Base-by-base conservation (phyloP, 1,140 invertebrate genomes). In the Leptinotarsa undecemlineata region DNA sequence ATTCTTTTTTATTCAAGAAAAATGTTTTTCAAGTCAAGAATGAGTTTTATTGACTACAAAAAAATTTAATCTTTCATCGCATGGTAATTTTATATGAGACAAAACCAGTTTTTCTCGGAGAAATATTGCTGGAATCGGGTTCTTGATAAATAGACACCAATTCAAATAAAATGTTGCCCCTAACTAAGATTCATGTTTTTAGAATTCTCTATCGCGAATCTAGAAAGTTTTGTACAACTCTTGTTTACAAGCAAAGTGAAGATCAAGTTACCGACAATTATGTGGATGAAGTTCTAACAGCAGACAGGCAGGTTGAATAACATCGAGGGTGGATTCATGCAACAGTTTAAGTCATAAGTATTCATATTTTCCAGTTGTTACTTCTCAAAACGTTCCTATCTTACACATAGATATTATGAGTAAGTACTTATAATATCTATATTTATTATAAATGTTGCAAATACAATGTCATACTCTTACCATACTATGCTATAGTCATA, bases 261-360 rank as follows among this genome's bases (percentile, higher is more conserved):
- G 51, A 57, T 57, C 51, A 17, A n/a, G 11, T 23, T 4, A 64
- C 42, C 5, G 68, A 69, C n/a, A 42, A 69, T 20, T 20, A 48
- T 51, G 48, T 23, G 20, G 68, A 69, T 69, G 68, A 69, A 69
- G 20, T 23, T 19, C n/a, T 69, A 19, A 4, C 68, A 17, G 33
- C 67, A 17, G 67, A 68, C n/a, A 47, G 67, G 67, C 47, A 47
- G 23, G 17, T 51, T 51, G 48, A 51, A 13, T 15, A 51, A 51
- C 17, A 51, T 51, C 13, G 11, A 51, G 14, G 48, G 3, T n/a
- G 17, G 14, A 51, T n/a, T 51, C 48, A 51, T 51, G 14, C 48
- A 15, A 14, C 48, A 26, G 5, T n/a, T 51, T 3, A 51, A 51
- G 17, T 15, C 17, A 51, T 14, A 14, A 15, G 48, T 51, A 51